Evolutionary conservation across 2,113 vertebrate species (phyloP).

Genomic region (Symphodus melops): DNA sequence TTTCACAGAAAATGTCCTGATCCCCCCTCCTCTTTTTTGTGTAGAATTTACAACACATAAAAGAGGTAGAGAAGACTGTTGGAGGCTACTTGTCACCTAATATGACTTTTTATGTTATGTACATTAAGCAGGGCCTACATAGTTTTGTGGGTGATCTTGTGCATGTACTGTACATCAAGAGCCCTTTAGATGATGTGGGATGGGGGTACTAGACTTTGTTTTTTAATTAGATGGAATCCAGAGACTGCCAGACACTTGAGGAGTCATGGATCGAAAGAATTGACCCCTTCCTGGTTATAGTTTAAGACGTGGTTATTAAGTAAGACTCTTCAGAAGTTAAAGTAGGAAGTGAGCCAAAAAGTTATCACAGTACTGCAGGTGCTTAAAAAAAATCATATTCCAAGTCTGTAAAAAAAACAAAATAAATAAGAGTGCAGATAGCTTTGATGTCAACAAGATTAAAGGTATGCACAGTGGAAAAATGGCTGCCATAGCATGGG

Average conservation of each 20-base stretch:
- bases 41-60: constrained; percentile 56
- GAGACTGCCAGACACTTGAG: constrained; percentile 29
- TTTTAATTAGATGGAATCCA: constrained; percentile 68
- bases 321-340: constrained; percentile 38
- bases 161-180: constrained; percentile 49
- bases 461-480: constrained; percentile 26
- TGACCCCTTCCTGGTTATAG: constrained; percentile 54
- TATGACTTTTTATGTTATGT: constrained; percentile 36
- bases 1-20: constrained; percentile 65
- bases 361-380: not conserved
- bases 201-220: constrained; percentile 53
- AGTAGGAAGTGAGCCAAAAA: constrained; percentile 2
- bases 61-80: constrained; percentile 44
- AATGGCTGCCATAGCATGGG: constrained; percentile 28
- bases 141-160: constrained; percentile 29
- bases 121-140: constrained; percentile 19
- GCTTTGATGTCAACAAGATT: constrained; percentile 58
- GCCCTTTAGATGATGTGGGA: constrained; percentile 28
- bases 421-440: constrained; percentile 39
- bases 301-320: constrained; percentile 46
- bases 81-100: constrained; percentile 57
- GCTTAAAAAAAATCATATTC: constrained; percentile 37
- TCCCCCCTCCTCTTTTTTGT: constrained; percentile 47
- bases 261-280: constrained; percentile 41
- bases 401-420: constrained; percentile 22